phyloP scores from a whole-genome alignment of 2,113 vertebrate genomes.

The Blennius ocellaris region DNA sequence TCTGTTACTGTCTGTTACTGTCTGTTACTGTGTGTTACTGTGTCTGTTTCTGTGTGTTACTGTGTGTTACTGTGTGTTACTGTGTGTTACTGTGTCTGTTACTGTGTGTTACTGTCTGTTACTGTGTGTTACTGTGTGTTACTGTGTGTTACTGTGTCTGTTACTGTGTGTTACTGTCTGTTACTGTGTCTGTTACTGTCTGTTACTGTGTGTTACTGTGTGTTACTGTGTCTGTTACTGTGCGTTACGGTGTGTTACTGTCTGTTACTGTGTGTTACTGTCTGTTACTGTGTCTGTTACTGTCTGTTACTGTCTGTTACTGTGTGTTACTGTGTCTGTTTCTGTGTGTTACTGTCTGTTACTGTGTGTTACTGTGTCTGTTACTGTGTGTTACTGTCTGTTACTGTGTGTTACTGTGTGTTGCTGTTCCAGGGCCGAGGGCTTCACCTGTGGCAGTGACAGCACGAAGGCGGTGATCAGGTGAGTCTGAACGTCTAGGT shows the following conservation, averaged over 20 bases:
- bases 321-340: not conserved
- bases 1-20: too few relatives aligned
- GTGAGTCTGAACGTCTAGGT: conserved; percentile 70
- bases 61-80: not conserved
- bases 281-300: too few relatives aligned
- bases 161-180: not conserved
- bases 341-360: too few relatives aligned
- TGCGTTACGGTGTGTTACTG: not conserved
- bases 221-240: too few relatives aligned
- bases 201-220: not conserved
- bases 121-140: too few relatives aligned
- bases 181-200: not conserved
- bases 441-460: conserved; percentile 92
- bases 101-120: too few relatives aligned
- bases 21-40: too few relatives aligned
- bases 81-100: not conserved
- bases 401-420: not conserved
- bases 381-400: not conserved
- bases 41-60: too few relatives aligned
- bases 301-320: too few relatives aligned
- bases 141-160: not conserved
- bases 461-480: conserved; percentile 93
- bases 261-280: conserved; percentile 13
- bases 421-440: conserved; percentile 83
- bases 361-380: not conserved